Percentiles rank a stretch among this genome's conserved stretches.
Conservation (phyloP, 2,797 vertebrate genomes). For the Gymnothorax reevesii region DNA sequence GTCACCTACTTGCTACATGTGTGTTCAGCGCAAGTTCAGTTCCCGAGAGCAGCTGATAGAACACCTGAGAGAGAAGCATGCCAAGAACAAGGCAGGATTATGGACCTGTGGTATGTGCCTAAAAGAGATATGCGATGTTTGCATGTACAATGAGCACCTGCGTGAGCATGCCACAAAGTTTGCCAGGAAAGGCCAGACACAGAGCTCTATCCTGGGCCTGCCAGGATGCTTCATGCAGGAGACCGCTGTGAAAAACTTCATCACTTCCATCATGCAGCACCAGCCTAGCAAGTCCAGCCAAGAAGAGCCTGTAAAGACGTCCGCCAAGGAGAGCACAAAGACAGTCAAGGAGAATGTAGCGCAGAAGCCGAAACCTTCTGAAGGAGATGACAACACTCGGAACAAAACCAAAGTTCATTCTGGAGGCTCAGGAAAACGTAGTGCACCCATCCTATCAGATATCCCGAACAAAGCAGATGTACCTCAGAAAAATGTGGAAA, state of each 20-base stretch:
- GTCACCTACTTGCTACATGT: conserved; percentile 98
- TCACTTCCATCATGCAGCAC: conserved; percentile 83
- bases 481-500: conserved; percentile 74
- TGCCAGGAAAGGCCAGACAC: conserved; percentile 85
- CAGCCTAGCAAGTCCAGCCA: conserved; percentile 72
- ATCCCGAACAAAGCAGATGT: conserved; percentile 71
- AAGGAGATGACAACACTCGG: conserved; percentile 62
- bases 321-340: conserved; percentile 62
- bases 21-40: conserved; percentile 94
- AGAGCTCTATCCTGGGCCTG: conserved; percentile 80
- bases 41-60: conserved; percentile 92
- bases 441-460: conserved; percentile 68
- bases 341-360: conserved; percentile 50
- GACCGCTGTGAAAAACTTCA: conserved; percentile 81
- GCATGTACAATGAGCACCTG: conserved; percentile 98
- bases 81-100: conserved; percentile 86
- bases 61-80: conserved; percentile 92
- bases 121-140: conserved; percentile 92
- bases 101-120: conserved; percentile 99
- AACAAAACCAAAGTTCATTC: conserved; percentile 63
- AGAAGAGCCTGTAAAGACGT: conserved; percentile 60
- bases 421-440: conserved; percentile 63
- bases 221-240: conserved; percentile 80
- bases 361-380: conserved; percentile 59
- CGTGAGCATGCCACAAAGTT: conserved; percentile 94